Evolutionary conservation across 2,797 vertebrate genomes (phyloP), one percentile per base, ranked within the genome.

Genomic region (Alauda arvensis): DNA sequence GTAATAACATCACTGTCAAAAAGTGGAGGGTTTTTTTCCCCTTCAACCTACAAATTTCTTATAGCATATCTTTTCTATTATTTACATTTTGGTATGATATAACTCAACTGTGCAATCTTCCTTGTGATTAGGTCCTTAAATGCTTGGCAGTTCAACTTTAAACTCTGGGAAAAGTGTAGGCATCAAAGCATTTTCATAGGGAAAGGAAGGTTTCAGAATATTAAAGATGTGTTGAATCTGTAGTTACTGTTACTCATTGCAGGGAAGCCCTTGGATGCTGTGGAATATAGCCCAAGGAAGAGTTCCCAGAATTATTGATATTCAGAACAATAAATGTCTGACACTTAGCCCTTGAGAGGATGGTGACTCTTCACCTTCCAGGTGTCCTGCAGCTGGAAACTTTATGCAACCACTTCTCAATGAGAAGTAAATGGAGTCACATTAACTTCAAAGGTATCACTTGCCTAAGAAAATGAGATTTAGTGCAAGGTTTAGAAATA

Each of bases 141-240:
- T n/a, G 28, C 46, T 71, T 66, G 53, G 42, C 56, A 67, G 48
- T 76, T 85, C 33, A 52, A 37, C 69, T 80, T 91, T 12, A 79
- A 83, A 62, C 81, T 83, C 62, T 55, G 69, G 59, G 70, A 26
- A 55, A 88, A 55, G 18, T 18, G 21, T 14, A 18, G 16, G 21
- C 51, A 71, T 53, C 4, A 11, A 85, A 91, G 77, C 12, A 23
- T 74, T 87, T 74, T 67, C 43, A 72, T 12, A 74, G 87, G 29
- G 59, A 61, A 69, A 69, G 62, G 42, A 83, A 46, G 45, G 66
- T 85, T 77, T 82, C 90, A 85, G 61, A 88, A 66, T 74, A 28
- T 89, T 81, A 59, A 14, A 86, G 68, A 87, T 86, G 45, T 39
- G 69, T 56, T 91, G 79, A 83, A 83, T 71, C 84, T 78, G n/a